Base-by-base conservation (phyloP, 2,113 vertebrate species). In the Chrysochloris asiatica region DNA sequence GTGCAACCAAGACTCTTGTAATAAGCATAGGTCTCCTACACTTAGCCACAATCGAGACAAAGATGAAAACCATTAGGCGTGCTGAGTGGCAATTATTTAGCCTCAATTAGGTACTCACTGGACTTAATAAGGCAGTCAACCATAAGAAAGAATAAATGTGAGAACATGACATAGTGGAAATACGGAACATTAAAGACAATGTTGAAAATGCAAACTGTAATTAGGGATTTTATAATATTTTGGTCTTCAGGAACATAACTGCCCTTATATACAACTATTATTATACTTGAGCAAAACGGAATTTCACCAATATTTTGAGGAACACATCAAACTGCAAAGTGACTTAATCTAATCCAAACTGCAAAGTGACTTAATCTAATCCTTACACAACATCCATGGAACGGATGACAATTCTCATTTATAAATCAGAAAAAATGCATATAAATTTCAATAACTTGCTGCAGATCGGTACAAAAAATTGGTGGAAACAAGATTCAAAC, bases 61-160 rank as follows among this genome's bases (percentile, higher is more conserved):
- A 86, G 79, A 90, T 16, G n/a, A 72, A 93, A 86, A 52, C 43
- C 59, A 56, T 67, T 24, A 72, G 36, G 65, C 3, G 17, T 47
- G 86, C 79, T 61, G 52, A 83, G 47, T 36, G 41, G 80, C 4
- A 10, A 56, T 85, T 89, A 71, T 67, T 79, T 69, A 63, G 92
- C 52, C 72, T 81, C 50, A 76, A 21, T 89, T 75, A 94, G 82
- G 69, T 33, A 52, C 54, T 88, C 28, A 73, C 0, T 61, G 77
- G 65, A 73, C n/a, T 94, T 92, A 73, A 65, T 75, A 88, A 91
- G 72, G 71, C 86, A 33, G 56, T 90, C 79, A 94, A 72, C 50
- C 79, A 80, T 0, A 38, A 94, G 75, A 78, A 89, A 88, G 78
- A 89, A 36, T 72, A 92, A 89, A 90, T 56, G 71, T 75, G 77